Percentiles rank a stretch among this genome's conserved stretches.
phyloP scores from a whole-genome alignment of 2,113 vertebrate species.

The Hippocampus abdominalis region DNA sequence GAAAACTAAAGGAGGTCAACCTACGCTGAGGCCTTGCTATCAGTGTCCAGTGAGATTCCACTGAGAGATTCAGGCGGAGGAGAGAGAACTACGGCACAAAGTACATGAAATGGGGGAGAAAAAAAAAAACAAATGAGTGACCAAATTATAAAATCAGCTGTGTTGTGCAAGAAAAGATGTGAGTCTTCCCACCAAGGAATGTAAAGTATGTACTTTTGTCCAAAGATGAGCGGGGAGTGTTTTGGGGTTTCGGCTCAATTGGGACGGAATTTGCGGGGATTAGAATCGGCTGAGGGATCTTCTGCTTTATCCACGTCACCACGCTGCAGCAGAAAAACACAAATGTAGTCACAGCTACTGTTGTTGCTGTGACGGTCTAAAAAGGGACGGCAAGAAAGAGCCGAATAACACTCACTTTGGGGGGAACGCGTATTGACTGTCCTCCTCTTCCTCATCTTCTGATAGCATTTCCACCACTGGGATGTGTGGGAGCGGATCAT shows the following conservation, averaged over 20 bases:
- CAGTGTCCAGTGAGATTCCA: constrained; percentile 63
- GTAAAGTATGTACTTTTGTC: constrained; percentile 62
- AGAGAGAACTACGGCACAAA: constrained; percentile 56
- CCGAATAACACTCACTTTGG: constrained; percentile 56
- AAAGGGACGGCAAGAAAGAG: neutral
- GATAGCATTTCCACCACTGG: constrained; percentile 72
- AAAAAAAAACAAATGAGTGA: neutral
- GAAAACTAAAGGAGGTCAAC: neutral
- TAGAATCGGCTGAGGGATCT: constrained; percentile 64
- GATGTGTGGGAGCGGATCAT: constrained; percentile 70
- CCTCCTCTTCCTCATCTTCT: constrained; percentile 54
- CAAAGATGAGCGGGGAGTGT: constrained; percentile 46
- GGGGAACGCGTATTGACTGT: constrained; percentile 25
- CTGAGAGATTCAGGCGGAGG: constrained; percentile 71
- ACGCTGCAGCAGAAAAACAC: constrained; percentile 46
- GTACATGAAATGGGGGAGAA: neutral
- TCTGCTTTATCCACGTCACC: constrained; percentile 72
- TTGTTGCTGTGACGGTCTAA: neutral
- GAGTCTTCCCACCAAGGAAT: constrained; percentile 7
- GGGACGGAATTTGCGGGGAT: constrained; percentile 47
- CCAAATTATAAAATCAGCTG: neutral
- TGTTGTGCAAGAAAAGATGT: neutral
- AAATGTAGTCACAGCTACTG: neutral
- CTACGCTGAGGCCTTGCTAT: constrained; percentile 49
- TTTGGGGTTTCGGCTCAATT: constrained; percentile 22